Percentiles rank a stretch among this genome's conserved stretches.
phyloP scores from a whole-genome alignment of 1,140 invertebrate species.

The Eufriesea mexicana region DNA sequence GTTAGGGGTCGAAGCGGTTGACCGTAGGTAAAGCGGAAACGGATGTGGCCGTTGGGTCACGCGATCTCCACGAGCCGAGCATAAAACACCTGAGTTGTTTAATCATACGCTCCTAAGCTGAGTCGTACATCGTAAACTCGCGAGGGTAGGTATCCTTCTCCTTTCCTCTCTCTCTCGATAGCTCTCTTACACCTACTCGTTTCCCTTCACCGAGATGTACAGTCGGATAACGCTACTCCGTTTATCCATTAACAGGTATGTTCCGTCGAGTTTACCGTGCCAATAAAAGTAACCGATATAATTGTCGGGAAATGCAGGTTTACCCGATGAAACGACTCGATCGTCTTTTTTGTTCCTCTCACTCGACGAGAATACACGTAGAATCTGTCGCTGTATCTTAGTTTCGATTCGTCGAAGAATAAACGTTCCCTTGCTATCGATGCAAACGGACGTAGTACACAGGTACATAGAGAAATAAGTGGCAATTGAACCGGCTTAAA shows the following conservation, averaged over 20 bases:
- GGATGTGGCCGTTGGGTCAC: constrained; percentile 77
- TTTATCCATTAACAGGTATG: constrained; percentile 65
- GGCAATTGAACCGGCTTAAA: neutral
- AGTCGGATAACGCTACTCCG: constrained; percentile 55
- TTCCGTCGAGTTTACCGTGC: constrained; percentile 11
- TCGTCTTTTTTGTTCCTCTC: neutral
- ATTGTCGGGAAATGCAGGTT: neutral
- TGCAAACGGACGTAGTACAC: too few species aligned
- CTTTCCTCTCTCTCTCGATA: neutral
- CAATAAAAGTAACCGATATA: constrained; percentile 4
- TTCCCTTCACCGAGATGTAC: constrained; percentile 30
- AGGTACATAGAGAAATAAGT: neutral
- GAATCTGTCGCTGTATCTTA: too few species aligned
- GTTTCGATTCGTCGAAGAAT: too few species aligned
- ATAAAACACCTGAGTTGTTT: constrained; percentile 78
- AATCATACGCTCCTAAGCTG: constrained; percentile 71
- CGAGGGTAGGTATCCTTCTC: constrained; percentile 42
- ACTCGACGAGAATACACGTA: too few species aligned
- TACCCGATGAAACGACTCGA: neutral
- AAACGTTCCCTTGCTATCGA: too few species aligned
- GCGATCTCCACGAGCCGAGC: constrained; percentile 73
- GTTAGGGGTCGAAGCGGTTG: constrained; percentile 72
- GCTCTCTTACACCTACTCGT: neutral
- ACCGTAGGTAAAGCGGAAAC: constrained; percentile 76
- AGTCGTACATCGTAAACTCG: constrained; percentile 61